A percentile compares a stretch with the other conserved stretches of the same genome.
Evolutionary conservation across 2,797 vertebrate genomes (phyloP).

Genomic region (Zenarchopterus dispar): DNA sequence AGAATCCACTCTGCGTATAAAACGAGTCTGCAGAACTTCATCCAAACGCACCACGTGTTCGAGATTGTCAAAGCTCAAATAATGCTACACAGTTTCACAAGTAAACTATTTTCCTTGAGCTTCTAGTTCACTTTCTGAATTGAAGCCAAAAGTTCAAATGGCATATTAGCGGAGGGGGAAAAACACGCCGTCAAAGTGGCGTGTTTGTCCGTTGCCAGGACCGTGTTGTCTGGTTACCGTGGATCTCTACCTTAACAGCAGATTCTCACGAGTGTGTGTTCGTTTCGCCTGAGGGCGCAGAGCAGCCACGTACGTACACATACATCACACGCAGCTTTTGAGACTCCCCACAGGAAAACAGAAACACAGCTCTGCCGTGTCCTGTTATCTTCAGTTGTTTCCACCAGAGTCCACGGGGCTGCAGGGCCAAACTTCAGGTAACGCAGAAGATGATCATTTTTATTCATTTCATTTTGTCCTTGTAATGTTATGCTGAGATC

Average conservation of each 20-base stretch:
- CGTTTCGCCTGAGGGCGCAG: conserved; percentile 37
- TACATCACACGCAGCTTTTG: conserved; percentile 12
- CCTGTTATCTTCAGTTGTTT: background rate
- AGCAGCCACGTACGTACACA: conserved; percentile 1
- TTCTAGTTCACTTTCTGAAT: conserved; percentile 7
- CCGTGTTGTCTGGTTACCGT: conserved; percentile 63
- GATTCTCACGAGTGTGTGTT: conserved; percentile 51
- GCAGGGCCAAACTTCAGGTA: background rate
- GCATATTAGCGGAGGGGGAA: conserved; percentile 11
- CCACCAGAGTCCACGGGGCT: background rate
- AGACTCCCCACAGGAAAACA: conserved; percentile 9
- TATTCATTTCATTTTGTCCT: background rate
- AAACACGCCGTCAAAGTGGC: conserved; percentile 16
- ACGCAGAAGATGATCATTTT: background rate
- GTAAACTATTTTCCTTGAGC: background rate
- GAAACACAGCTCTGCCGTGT: background rate
- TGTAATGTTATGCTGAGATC: background rate
- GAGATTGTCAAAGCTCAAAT: too few species aligned
- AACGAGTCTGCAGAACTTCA: too few species aligned
- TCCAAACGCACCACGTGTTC: too few species aligned
- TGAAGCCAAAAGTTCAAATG: conserved; percentile 6
- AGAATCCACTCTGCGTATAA: too few species aligned
- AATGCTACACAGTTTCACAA: background rate
- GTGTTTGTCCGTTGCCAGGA: conserved; percentile 63
- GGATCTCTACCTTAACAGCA: conserved; percentile 29